phyloP scores from a whole-genome alignment of 2,797 vertebrate genomes.

The Arremon brunneinucha region DNA sequence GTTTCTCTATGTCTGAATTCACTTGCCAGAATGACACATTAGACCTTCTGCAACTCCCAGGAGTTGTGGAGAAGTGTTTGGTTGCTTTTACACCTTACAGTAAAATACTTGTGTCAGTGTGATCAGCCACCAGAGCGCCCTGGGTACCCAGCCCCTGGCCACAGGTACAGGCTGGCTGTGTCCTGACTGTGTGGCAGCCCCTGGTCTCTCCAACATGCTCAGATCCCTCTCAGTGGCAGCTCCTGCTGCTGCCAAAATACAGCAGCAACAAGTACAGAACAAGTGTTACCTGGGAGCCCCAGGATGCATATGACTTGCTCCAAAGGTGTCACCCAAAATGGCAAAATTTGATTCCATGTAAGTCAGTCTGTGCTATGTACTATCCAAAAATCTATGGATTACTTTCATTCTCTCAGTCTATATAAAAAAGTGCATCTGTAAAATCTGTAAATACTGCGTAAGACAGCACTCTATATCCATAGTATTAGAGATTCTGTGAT shows the following conservation, averaged over 20 bases:
- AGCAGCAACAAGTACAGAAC: background rate
- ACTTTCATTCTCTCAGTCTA: background rate
- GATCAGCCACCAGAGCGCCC: background rate
- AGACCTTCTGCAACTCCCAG: background rate
- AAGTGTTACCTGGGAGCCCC: background rate
- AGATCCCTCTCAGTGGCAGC: background rate
- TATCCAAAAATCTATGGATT: background rate
- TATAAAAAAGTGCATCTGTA: background rate
- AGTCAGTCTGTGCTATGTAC: background rate
- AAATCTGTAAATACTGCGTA: background rate
- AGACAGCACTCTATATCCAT: background rate
- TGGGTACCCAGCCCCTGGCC: background rate
- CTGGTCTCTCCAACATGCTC: background rate
- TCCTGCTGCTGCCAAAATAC: background rate
- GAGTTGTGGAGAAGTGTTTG: background rate
- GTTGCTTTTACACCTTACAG: background rate
- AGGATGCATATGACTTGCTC: background rate
- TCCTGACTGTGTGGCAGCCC: background rate
- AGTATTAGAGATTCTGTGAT: background rate
- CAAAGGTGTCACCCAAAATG: background rate
- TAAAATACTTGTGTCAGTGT: background rate
- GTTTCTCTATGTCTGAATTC: background rate
- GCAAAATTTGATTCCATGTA: background rate
- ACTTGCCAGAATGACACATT: background rate
- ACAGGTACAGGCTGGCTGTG: background rate